phyloP scores from a whole-genome alignment of 2,113 vertebrate genomes.

The Halichoerus grypus region DNA sequence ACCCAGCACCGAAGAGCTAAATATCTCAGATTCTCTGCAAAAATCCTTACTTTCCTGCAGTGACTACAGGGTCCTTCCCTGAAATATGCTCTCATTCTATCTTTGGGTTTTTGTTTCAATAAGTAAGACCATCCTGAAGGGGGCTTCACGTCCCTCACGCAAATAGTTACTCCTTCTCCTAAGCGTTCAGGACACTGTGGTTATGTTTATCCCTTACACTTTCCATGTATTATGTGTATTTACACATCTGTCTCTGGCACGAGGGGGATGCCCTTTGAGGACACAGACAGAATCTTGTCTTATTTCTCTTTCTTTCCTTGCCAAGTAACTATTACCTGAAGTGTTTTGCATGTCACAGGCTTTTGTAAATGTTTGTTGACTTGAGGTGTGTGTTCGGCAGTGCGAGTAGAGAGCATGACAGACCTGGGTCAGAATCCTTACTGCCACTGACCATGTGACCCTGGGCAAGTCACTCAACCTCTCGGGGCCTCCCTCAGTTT shows the following conservation, averaged over 20 bases:
- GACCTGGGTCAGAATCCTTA: neutral
- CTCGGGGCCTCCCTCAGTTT: neutral
- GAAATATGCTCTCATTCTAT: neutral
- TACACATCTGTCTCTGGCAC: neutral
- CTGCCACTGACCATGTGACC: neutral
- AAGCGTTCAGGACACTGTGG: neutral
- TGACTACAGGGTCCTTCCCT: neutral
- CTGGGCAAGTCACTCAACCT: neutral
- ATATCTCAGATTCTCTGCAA: neutral
- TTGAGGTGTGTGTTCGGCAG: neutral
- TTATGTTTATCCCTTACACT: neutral
- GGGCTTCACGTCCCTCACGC: neutral
- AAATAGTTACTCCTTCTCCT: neutral
- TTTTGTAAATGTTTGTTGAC: slow-evolving; percentile 1
- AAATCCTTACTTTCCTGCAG: neutral
- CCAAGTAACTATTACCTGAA: neutral
- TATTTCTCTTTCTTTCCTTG: slow-evolving; percentile 28
- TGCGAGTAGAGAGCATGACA: neutral
- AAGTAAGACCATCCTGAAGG: neutral
- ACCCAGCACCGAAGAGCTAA: neutral
- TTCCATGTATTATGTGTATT: neutral
- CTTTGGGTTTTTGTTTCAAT: neutral
- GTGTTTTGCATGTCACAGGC: neutral
- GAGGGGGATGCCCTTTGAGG: neutral
- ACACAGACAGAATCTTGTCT: neutral